Evolutionary conservation across 2,113 vertebrate species (phyloP), one percentile per base, ranked within the genome.

Genomic region (Labrus mixtus): DNA sequence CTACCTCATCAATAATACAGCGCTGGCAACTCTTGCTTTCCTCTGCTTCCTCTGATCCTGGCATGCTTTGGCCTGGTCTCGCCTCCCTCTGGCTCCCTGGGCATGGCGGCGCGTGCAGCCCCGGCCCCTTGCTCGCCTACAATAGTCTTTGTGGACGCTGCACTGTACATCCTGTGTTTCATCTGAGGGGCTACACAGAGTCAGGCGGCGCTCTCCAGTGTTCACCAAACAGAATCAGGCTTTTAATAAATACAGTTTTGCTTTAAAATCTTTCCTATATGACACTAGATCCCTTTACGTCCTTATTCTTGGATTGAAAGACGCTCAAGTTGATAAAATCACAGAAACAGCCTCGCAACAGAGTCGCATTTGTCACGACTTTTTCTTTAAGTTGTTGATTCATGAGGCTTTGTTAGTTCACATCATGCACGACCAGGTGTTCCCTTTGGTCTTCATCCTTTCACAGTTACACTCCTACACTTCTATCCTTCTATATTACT

Each of bases 11-110:
- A 90, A 89, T 92, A 88, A 91, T 83, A 91, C 89, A 91, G 78
- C 1, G 56, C 81, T 91, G 87, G 83, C 88, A 91, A 86, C 87
- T 84, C 85, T 78, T 77, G 79, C 87, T 75, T 88, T 85, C 85
- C 88, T 87, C 87, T 79, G 73, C 57, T 86, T 83, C 77, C 87
- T 92, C 89, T 92, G 87, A 93, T 93, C 89, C 87, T 78, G 74
- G 73, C 83, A 65, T 82, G 89, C 82, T 87, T 88, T 89, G 90
- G 88, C 87, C 85, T 60, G 80, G 76, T 78, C 89, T 91, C 81
- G 76, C 81, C 84, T 86, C 88, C 82, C 86, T 85, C 83, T 77
- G 82, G 83, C 83, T 85, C 82, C 71, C 81, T 67, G 87, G 90
- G 84, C 82, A 83, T 79, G 84, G 81, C 79, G 77, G 85, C 86